Evolutionary conservation across 2,888 invertebrate species (phyloP).

Genomic region (Dynastes grantii): DNA sequence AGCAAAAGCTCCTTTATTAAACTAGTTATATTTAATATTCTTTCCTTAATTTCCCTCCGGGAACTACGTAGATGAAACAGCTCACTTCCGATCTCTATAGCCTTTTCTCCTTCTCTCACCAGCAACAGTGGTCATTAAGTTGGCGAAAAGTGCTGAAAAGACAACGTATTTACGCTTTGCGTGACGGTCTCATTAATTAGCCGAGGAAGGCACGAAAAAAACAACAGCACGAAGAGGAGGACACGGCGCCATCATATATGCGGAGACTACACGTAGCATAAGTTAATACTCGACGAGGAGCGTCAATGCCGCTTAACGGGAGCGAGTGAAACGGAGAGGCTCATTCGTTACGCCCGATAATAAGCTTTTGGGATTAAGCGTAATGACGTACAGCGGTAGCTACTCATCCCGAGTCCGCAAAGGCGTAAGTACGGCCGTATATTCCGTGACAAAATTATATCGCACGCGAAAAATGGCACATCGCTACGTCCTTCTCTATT

Average conservation of each 20-base stretch:
- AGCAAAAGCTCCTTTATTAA: too few relatives aligned
- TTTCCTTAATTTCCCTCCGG: too few relatives aligned
- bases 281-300: constrained; percentile 44
- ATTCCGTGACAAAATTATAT: background rate
- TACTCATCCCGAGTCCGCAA: constrained; percentile 16
- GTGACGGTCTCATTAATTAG: constrained; percentile 35
- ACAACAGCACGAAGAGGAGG: constrained; percentile 1
- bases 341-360: constrained; percentile 46
- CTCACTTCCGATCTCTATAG: too few relatives aligned
- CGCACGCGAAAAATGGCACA: too few relatives aligned
- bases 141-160: constrained; percentile 13
- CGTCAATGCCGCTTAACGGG: background rate
- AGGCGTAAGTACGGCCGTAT: constrained; percentile 8
- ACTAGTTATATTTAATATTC: too few relatives aligned
- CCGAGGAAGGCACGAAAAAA: too few relatives aligned
- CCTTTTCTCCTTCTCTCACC: constrained; percentile 9
- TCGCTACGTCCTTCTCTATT: too few relatives aligned
- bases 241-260: constrained; percentile 4
- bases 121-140: constrained; percentile 3
- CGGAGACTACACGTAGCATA: constrained; percentile 21
- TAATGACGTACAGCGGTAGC: constrained; percentile 50
- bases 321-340: constrained; percentile 6
- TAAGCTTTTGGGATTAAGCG: constrained; percentile 48
- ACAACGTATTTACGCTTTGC: constrained; percentile 11
- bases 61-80: too few relatives aligned